These are phyloP conservation scores for Phenganax subtilis DNA, from an alignment of 92 coral and sea anemone genomes.

Conservation along the genomic window DNA sequence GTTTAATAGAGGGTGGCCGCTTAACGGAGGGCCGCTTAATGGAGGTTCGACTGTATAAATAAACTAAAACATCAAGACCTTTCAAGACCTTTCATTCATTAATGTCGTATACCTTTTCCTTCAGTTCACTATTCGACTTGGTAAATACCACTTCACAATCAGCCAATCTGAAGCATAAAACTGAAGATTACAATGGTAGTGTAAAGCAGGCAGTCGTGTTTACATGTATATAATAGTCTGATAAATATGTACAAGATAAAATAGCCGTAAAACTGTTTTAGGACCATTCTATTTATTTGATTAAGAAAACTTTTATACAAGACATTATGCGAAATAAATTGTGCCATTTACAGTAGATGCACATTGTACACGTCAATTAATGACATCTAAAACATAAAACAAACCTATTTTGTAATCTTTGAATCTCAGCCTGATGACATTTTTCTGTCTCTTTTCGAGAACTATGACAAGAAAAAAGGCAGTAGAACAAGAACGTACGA, in stretches of 20 bases:
- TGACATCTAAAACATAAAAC: not conserved
- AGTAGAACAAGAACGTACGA: no score
- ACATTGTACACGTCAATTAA: not conserved
- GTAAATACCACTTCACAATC: slow-evolving; percentile 26
- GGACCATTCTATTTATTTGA: no score
- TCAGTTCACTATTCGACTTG: slow-evolving; percentile 29
- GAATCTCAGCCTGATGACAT: slow-evolving; percentile 64
- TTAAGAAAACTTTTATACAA: no score
- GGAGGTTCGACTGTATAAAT: not conserved
- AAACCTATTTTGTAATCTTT: slow-evolving; percentile 63
- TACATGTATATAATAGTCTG: no score
- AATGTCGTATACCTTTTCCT: slow-evolving; percentile 9
- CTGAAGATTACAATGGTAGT: not conserved
- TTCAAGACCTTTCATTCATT: not conserved
- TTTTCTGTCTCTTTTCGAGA: slow-evolving; percentile 70
- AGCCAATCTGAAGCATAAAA: slow-evolving; percentile 16
- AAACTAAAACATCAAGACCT: not conserved
- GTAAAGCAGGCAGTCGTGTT: no score
- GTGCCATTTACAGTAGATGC: not conserved
- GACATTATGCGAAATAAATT: no score
- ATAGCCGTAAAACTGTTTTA: not conserved
- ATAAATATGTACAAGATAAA: not conserved
- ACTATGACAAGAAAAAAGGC: slow-evolving; percentile 35
- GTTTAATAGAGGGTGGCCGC: no score
- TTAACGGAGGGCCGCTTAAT: no score